Conservation (phyloP, 2,113 vertebrate species). For the Ammodytes dubius region DNA sequence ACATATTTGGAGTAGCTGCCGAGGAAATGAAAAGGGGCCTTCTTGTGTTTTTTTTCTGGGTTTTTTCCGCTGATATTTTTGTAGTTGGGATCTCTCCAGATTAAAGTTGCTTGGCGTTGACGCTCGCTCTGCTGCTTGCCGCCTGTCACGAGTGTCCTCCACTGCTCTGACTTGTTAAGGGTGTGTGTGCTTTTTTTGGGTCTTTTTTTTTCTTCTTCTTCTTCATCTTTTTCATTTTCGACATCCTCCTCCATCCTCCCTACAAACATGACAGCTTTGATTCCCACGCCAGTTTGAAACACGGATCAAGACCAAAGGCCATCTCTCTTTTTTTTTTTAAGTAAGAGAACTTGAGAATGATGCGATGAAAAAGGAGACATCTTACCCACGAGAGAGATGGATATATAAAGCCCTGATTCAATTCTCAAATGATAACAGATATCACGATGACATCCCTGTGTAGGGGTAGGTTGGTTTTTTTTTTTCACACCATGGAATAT, state of each 20-base stretch:
- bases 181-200: background rate
- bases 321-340: constrained; percentile 35
- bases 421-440: constrained; percentile 53
- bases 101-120: constrained; percentile 39
- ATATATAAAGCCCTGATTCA: constrained; percentile 49
- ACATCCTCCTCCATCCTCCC: background rate
- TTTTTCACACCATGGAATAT: constrained; percentile 10
- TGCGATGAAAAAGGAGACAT: constrained; percentile 72
- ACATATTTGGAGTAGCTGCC: constrained; percentile 42
- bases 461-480: constrained; percentile 70
- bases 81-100: constrained; percentile 14
- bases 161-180: constrained; percentile 23
- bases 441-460: constrained; percentile 66
- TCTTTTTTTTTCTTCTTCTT: background rate
- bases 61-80: background rate
- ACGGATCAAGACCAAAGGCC: constrained; percentile 45
- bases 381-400: constrained; percentile 35
- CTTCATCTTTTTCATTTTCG: constrained; percentile 24
- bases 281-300: constrained; percentile 39
- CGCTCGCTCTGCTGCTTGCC: constrained; percentile 12
- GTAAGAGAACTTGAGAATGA: constrained; percentile 35
- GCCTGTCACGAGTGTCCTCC: constrained; percentile 48
- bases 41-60: background rate
- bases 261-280: constrained; percentile 59
- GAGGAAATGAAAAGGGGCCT: constrained; percentile 22